Percentiles rank a stretch among this genome's conserved stretches.
Conservation (phyloP, 2,113 vertebrate species). For the Datnioides undecimradiatus region DNA sequence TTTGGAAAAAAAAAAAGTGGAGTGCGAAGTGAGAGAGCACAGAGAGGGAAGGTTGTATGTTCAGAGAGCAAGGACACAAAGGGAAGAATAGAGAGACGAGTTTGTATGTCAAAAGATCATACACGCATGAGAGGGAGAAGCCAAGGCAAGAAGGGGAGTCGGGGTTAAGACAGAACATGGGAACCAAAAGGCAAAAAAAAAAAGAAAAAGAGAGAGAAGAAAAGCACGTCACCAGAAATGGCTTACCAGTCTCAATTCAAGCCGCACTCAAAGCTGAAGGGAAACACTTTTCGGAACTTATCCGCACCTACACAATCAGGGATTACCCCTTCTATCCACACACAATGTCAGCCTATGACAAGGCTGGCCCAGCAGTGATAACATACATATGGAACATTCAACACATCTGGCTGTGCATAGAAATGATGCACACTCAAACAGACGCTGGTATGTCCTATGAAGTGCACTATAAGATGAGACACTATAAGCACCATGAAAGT, state of each 20-base stretch:
- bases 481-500: constrained; percentile 17
- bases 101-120: constrained; percentile 68
- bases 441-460: constrained; percentile 17
- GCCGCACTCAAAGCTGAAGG: constrained; percentile 49
- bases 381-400: constrained; percentile 26
- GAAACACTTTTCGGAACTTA: constrained; percentile 59
- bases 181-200: constrained; percentile 13
- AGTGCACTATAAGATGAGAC: constrained; percentile 20
- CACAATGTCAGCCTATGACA: constrained; percentile 50
- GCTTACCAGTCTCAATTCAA: constrained; percentile 66
- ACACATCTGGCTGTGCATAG: constrained; percentile 14
- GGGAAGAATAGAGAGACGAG: constrained; percentile 55
- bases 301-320: constrained; percentile 69
- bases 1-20: constrained; percentile 51
- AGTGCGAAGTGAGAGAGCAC: constrained; percentile 46
- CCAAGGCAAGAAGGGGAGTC: constrained; percentile 21
- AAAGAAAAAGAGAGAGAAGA: not conserved
- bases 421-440: constrained; percentile 25
- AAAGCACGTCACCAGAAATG: constrained; percentile 51
- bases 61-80: constrained; percentile 56
- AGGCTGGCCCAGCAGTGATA: constrained; percentile 57
- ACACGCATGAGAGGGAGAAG: constrained; percentile 47
- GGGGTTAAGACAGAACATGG: constrained; percentile 32
- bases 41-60: constrained; percentile 41
- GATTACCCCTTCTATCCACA: constrained; percentile 64